Conservation (phyloP, 2,888 invertebrate genomes). For the Mactromeris polynyma region DNA sequence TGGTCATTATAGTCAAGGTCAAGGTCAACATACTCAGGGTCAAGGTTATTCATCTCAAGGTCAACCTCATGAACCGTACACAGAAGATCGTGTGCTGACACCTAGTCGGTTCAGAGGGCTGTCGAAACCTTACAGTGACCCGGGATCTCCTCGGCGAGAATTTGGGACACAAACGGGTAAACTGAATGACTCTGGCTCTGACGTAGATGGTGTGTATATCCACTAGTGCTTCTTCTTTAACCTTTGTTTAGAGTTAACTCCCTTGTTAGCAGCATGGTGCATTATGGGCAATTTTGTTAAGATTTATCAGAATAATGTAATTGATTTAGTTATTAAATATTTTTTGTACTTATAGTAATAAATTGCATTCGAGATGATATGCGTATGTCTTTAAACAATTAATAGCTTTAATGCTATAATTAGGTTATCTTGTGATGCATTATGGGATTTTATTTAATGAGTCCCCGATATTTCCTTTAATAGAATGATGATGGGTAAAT, state of each 20-base stretch:
- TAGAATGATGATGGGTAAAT: too few relatives aligned
- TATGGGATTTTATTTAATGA: too few relatives aligned
- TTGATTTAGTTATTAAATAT: too few relatives aligned
- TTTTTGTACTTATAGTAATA: too few relatives aligned
- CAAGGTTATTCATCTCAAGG: slow-evolving; percentile 21
- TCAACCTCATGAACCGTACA: slow-evolving; percentile 76
- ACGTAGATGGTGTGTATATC: slow-evolving; percentile 70
- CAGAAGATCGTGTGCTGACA: slow-evolving; percentile 88
- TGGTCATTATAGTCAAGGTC: slow-evolving; percentile 11
- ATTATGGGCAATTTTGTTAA: neutral
- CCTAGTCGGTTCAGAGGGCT: slow-evolving; percentile 88
- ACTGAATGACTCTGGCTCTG: slow-evolving; percentile 59
- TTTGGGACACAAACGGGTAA: slow-evolving; percentile 85
- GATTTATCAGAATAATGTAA: too few relatives aligned
- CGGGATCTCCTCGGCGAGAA: slow-evolving; percentile 77
- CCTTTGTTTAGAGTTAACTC: neutral
- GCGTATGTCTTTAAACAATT: too few relatives aligned
- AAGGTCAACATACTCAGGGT: slow-evolving; percentile 7
- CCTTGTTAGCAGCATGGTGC: neutral
- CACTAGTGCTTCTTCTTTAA: slow-evolving; percentile 30
- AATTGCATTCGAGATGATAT: too few relatives aligned
- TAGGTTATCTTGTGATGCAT: too few relatives aligned
- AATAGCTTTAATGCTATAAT: too few relatives aligned
- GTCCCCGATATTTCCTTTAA: too few relatives aligned
- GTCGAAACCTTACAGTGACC: slow-evolving; percentile 69